These are phyloP conservation scores for Leuctra nigra DNA, from an alignment of 2,888 invertebrate genomes.

Conservation along the genomic window DNA sequence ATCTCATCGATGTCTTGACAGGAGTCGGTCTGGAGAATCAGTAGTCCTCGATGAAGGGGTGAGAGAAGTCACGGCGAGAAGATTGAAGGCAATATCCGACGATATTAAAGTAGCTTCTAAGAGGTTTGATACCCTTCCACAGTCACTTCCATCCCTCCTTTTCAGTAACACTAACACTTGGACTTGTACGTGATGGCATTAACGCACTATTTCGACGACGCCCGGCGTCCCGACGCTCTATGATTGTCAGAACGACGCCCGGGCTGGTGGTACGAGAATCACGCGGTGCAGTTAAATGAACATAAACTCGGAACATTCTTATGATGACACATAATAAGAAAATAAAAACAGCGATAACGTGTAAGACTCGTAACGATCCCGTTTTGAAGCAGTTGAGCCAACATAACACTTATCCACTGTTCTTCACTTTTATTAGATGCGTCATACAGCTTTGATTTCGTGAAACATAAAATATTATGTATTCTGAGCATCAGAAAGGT, in stretches of 20 bases:
- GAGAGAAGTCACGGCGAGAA: constrained; percentile 4
- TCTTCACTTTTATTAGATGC: too few relatives aligned
- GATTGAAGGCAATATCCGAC: constrained; percentile 18
- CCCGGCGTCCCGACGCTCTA: constrained; percentile 1
- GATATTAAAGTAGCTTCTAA: constrained; percentile 14
- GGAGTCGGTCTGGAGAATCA: neutral
- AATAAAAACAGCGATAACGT: too few relatives aligned
- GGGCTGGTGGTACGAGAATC: too few relatives aligned
- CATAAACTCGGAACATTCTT: too few relatives aligned
- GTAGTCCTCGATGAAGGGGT: neutral
- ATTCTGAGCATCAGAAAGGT: too few relatives aligned
- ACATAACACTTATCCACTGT: too few relatives aligned
- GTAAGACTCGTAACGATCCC: too few relatives aligned
- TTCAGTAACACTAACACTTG: constrained; percentile 19
- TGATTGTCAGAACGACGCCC: constrained; percentile 5
- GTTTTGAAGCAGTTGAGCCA: too few relatives aligned
- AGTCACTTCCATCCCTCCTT: constrained; percentile 2
- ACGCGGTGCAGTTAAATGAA: too few relatives aligned
- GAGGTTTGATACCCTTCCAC: neutral
- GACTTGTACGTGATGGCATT: constrained; percentile 16
- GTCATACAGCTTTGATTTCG: too few relatives aligned
- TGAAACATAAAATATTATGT: too few relatives aligned
- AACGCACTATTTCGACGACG: constrained; percentile 15
- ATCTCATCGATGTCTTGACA: constrained; percentile 2
- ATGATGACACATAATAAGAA: too few relatives aligned